phyloP scores from a whole-genome alignment of 2,888 invertebrate species.

The Drosophila prolongata region DNA sequence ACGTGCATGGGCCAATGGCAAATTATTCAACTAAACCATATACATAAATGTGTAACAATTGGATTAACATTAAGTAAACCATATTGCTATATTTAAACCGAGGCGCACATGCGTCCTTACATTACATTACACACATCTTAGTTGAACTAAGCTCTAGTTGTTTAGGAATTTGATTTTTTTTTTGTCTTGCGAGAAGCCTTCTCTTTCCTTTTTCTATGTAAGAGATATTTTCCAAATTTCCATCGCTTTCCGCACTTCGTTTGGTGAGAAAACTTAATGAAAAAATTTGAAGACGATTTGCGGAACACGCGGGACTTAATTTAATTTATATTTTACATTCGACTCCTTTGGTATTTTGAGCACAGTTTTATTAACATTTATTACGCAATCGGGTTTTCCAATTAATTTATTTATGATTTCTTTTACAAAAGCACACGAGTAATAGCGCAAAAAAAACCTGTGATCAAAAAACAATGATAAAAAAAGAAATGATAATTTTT shows the following conservation, averaged over 20 bases:
- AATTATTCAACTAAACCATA: conserved; percentile 35
- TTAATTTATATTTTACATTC: conserved; percentile 16
- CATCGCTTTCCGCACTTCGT: conserved; percentile 1
- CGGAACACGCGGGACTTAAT: background rate
- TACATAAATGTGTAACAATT: conserved; percentile 23
- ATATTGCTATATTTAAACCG: conserved; percentile 28
- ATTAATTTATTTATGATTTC: conserved; percentile 50
- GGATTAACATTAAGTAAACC: conserved; percentile 32
- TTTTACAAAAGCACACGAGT: conserved; percentile 43
- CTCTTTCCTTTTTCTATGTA: background rate
- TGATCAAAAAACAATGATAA: conserved; percentile 53
- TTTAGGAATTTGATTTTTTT: conserved; percentile 18
- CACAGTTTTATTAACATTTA: conserved; percentile 65
- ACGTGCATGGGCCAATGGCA: conserved; percentile 34
- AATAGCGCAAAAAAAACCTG: conserved; percentile 56
- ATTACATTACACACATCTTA: conserved; percentile 36
- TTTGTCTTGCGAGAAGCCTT: background rate
- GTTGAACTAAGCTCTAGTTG: conserved; percentile 61
- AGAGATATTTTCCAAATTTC: conserved; percentile 15
- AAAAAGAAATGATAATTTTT: conserved; percentile 22
- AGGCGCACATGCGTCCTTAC: conserved; percentile 2
- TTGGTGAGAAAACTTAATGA: background rate
- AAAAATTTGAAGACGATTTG: background rate
- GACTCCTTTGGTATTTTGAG: conserved; percentile 61
- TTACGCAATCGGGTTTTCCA: conserved; percentile 50